Percentiles rank a stretch among this genome's conserved stretches.
Evolutionary conservation across 1,140 invertebrate genomes (phyloP).

Genomic region (Bombus confusus): DNA sequence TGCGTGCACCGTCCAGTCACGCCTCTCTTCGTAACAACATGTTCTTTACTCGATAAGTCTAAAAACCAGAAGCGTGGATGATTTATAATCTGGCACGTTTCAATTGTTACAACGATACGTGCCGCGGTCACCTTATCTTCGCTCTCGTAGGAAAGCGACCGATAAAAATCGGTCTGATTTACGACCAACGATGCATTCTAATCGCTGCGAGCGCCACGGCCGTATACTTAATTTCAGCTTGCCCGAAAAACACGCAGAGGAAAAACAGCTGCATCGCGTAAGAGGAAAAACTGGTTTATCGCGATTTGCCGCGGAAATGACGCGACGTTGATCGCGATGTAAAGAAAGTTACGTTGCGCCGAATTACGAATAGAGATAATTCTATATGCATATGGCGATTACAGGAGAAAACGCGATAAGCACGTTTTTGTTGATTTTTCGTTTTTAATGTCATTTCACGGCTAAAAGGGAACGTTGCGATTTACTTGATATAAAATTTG

Average conservation of each 20-base stretch:
- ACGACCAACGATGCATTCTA: slow-evolving; percentile 34
- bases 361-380: background rate
- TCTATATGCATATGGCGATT: background rate
- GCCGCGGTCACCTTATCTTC: slow-evolving; percentile 33
- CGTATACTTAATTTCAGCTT: slow-evolving; percentile 8
- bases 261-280: background rate
- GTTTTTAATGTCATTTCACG: too few relatives aligned
- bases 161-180: slow-evolving; percentile 42
- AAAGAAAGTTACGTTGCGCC: background rate
- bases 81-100: slow-evolving; percentile 42
- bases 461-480: too few relatives aligned
- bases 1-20: slow-evolving; percentile 22
- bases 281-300: background rate
- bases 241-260: background rate
- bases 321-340: background rate
- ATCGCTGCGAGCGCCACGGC: slow-evolving; percentile 17
- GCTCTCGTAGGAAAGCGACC: slow-evolving; percentile 1
- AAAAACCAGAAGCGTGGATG: slow-evolving; percentile 49
- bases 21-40: slow-evolving; percentile 15
- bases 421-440: too few relatives aligned
- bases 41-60: slow-evolving; percentile 43
- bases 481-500: too few relatives aligned
- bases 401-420: too few relatives aligned
- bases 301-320: background rate
- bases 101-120: slow-evolving; percentile 47